A percentile compares a stretch with the other conserved stretches of the same genome.
Conservation (phyloP, 2,797 vertebrate species). For the Vespertilio murinus region DNA sequence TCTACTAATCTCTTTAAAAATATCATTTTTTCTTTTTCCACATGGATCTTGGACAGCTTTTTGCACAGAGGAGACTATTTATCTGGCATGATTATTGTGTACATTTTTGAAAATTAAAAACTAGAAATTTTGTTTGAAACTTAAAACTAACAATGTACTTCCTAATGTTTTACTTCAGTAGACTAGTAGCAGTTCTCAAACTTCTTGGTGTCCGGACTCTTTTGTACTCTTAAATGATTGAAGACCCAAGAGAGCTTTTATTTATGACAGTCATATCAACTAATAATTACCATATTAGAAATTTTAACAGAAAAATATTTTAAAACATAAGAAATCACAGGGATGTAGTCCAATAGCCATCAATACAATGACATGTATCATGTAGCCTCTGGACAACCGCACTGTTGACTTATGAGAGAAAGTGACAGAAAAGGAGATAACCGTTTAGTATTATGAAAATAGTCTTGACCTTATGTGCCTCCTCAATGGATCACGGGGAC, state of each 20-base stretch:
- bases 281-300: not conserved
- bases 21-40: not conserved
- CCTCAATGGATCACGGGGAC: not conserved
- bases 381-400: not conserved
- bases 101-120: conserved; percentile 38
- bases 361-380: not conserved
- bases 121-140: not conserved
- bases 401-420: not conserved
- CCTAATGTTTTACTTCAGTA: not conserved
- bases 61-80: not conserved
- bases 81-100: not conserved
- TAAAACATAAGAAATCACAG: not conserved
- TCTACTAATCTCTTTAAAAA: not conserved
- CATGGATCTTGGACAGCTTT: not conserved
- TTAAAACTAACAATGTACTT: not conserved
- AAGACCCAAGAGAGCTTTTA: not conserved
- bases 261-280: not conserved
- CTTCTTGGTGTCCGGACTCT: not conserved
- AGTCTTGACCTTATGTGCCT: not conserved
- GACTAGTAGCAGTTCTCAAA: not conserved
- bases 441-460: not conserved
- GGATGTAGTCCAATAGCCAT: not conserved
- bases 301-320: conserved; percentile 22
- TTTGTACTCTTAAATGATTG: not conserved
- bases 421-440: not conserved